Evolutionary conservation across 35 echinoderm and acorn worm genomes (phyloP), one percentile per base, ranked within the genome.

Genomic region (Antedon bifida): DNA sequence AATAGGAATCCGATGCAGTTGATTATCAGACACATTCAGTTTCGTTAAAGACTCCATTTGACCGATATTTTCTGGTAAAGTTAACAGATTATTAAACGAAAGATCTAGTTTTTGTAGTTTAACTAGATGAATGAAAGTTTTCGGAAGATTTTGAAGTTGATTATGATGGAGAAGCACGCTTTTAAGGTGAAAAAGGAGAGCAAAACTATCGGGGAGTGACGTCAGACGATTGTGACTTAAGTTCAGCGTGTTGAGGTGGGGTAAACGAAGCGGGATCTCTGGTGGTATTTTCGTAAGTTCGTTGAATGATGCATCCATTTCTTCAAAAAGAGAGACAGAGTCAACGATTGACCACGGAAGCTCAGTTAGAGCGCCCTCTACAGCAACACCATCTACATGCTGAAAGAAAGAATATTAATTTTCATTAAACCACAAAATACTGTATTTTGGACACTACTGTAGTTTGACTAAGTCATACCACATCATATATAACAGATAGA

Each of bases 271-370:
- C 0, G 90, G 90, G 8, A 92, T 73, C 34, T 92, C 90, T 0
- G 82, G 75, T 35, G 90, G 90, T 11, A 92, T 85, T 35, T 36
- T 30, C 0, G 82, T 80, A 17, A 92, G 46, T 56, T 44, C 77
- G 30, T 92, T 92, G 79, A 92, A 92, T n/a, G 86, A 88, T 16
- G 34, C 86, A 39, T 92, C 90, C 28, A 92, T 44, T 30, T 80
- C 82, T 77, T 92, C 90, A 85, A 84, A 92, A 19, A 92, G 56
- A 28, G 90, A 92, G 32, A 92, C 88, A 35, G 90, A 92, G 51
- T 92, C 90, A 17, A 92, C 90, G 21, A 92, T 78, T 76, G 81
- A 77, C 90, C 90, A 92, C 19, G 90, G 90, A 32, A 92, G 78
- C 73, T 88, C 90, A 29, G 77, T 92, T 73, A 92, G 74, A 17